These are phyloP conservation scores for Fregata magnificens DNA, from an alignment of 2,113 vertebrate genomes.

Conservation along the genomic window DNA sequence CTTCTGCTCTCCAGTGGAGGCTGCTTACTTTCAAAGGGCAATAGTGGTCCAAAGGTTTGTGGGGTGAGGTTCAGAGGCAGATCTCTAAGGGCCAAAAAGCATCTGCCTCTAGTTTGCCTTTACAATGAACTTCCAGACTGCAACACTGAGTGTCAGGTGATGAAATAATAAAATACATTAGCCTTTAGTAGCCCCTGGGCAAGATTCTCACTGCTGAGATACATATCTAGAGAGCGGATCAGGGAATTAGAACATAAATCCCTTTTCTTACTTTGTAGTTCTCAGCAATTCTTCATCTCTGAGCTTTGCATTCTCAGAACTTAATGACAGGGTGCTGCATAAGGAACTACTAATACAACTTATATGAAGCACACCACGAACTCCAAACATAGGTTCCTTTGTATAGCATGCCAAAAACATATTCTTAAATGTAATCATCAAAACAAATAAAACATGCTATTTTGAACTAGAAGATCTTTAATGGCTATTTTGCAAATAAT, in stretches of 20 bases:
- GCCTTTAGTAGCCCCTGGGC: neutral
- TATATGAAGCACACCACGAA: neutral
- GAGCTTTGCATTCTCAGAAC: neutral
- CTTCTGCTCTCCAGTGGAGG: neutral
- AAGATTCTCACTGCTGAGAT: conserved; percentile 12
- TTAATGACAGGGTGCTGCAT: neutral
- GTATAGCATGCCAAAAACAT: neutral
- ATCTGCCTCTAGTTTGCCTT: neutral
- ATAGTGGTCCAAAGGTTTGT: neutral
- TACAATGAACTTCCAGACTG: neutral
- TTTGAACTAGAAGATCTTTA: neutral
- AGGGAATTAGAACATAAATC: conserved; percentile 4
- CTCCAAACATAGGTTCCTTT: neutral
- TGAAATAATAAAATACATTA: neutral
- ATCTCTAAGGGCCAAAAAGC: neutral
- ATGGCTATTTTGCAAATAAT: neutral
- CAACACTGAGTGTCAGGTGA: neutral
- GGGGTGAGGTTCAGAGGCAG: neutral
- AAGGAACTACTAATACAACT: neutral
- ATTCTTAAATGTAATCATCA: neutral
- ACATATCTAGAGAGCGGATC: neutral
- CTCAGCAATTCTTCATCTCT: neutral
- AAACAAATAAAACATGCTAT: neutral
- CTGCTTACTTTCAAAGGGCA: neutral
- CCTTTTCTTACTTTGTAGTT: neutral